Base-by-base conservation (phyloP, 2,113 vertebrate genomes). In the Peromyscus maniculatus region DNA sequence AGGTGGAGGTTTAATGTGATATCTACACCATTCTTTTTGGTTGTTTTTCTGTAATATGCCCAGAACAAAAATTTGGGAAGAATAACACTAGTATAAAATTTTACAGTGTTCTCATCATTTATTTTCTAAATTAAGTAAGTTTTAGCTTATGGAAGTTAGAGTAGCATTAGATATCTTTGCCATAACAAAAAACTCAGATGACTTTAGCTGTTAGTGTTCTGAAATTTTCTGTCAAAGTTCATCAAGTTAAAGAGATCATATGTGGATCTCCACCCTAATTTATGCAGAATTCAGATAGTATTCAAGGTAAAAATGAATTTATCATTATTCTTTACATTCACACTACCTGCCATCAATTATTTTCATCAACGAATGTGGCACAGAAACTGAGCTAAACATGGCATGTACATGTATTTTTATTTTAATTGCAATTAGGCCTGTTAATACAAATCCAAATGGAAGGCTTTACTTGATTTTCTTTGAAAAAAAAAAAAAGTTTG, bases 301-400 rank as follows among this genome's bases (percentile, higher is more conserved):
- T 55, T 84, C 33, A 89, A 15, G 33, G 19, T 93, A 69, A 36
- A 91, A 92, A 66, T 57, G 31, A 91, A 6, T 9, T 96, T 94
- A 1, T 31, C 71, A 33, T 82, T 66, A 46, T 66, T 75, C 2
- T 82, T 2, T 62, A 91, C n/a, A 26, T 36, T 86, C 28, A 62
- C 36, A 5, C 80, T 93, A 43, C 88, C 95, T 95, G 39, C 6
- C 66, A 36, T 39, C 43, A 74, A 64, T 72, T 82, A 39, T 71
- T 84, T 91, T 64, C n/a, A 87, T 92, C 62, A 86, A 49, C 57
- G 28, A 87, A 74, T 79, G 28, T 39, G 49, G 0, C 21, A 57
- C 39, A 28, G 75, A 19, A 92, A 80, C 80, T 86, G 19, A 89
- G n/a, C 66, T 89, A 94, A 62, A 89, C 74, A 59, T 78, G 43